Base-by-base conservation (phyloP, 2,797 vertebrate genomes). In the Nothura maculosa region DNA sequence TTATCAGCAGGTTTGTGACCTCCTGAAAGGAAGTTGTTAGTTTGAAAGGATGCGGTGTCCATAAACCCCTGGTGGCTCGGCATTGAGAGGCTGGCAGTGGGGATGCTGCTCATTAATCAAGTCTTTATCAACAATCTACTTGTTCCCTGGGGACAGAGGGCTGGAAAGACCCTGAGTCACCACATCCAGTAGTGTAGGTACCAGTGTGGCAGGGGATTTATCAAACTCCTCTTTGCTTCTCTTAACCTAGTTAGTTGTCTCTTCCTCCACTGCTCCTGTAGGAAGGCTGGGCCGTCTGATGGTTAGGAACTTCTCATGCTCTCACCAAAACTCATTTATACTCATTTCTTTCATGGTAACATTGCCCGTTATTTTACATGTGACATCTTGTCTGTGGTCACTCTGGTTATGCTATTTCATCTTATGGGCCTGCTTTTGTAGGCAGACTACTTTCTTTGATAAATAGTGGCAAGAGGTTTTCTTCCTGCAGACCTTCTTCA, bases 111-210 rank as follows among this genome's bases (percentile, higher is more conserved):
- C 28, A 40, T 30, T 40, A 50, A 0, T 25, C 9, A 3, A 42
- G 17, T 2, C 36, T 58, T 54, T n/a, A 62, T n/a, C 67, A 32
- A 11, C 10, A 47, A 10, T 24, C 28, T 34, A 6, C 3, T 17
- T 55, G 9, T 42, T 87, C 36, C 25, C 27, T 7, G 4, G 32
- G 54, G 6, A 43, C 74, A 50, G 5, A 48, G 36, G 8, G 13
- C 50, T 28, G 32, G 50, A 11, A 63, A 0, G 1, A 10, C 28
- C 34, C 25, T 1, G 10, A 40, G 7, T 30, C 60, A 10, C 28
- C 72, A n/a, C 34, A 10, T 1, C 28, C 60, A 30, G 19, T 25
- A 5, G 28, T 36, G 7, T 0, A 0, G 5, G 42, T 40, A 38
- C 22, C 62, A 14, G 12, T 27, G 11, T 13, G 50, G 61, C 52